These are phyloP conservation scores for Poecile atricapillus DNA, from an alignment of 2,113 vertebrate genomes.

Conservation along the genomic window DNA sequence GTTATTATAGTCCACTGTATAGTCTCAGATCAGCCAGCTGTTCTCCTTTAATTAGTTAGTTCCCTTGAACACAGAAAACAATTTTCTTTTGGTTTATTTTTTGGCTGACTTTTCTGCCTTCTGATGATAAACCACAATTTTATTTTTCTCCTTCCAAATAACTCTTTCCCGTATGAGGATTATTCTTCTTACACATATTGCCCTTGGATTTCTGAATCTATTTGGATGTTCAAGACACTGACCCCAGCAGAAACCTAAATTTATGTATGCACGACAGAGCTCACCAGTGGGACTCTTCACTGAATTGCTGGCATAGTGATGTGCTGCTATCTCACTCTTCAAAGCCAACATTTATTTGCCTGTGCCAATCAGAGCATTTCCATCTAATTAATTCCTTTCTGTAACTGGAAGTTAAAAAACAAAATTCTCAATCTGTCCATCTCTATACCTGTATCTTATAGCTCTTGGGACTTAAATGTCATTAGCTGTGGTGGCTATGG, in stretches of 20 bases:
- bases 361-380: background rate
- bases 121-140: background rate
- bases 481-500: background rate
- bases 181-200: background rate
- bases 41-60: background rate
- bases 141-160: background rate
- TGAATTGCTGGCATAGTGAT: background rate
- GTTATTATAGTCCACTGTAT: background rate
- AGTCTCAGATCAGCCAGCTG: background rate
- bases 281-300: background rate
- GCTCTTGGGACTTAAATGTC: background rate
- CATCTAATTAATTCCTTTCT: background rate
- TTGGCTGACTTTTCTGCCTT: background rate
- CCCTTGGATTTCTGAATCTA: background rate
- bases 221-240: background rate
- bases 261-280: background rate
- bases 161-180: background rate
- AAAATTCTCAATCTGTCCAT: background rate
- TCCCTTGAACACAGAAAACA: background rate
- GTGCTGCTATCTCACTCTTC: background rate
- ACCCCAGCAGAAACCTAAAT: background rate
- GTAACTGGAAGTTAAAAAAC: background rate
- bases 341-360: background rate
- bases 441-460: fast-evolving
- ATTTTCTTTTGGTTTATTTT: background rate